A percentile compares a stretch with the other conserved stretches of the same genome.
phyloP scores from a whole-genome alignment of 2,888 invertebrate species.

The Drosophila mettleri region DNA sequence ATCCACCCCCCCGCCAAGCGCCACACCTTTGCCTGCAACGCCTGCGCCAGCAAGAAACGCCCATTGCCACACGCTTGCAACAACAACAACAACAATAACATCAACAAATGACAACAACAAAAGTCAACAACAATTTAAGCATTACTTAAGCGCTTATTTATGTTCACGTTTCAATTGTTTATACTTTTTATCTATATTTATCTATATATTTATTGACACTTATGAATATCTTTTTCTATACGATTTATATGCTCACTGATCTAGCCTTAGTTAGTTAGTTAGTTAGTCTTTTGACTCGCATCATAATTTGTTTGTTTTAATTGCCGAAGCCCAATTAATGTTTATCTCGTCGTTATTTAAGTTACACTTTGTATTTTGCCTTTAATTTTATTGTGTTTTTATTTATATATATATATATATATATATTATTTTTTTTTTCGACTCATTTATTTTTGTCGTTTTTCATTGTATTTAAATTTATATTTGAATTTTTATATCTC shows the following conservation, averaged over 20 bases:
- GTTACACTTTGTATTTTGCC: constrained; percentile 46
- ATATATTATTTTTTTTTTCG: too few relatives aligned
- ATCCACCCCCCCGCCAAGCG: too few relatives aligned
- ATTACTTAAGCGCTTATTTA: constrained; percentile 14
- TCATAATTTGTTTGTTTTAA: constrained; percentile 20
- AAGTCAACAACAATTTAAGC: background rate
- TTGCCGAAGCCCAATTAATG: constrained; percentile 26
- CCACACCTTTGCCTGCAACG: background rate
- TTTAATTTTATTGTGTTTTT: constrained; percentile 46
- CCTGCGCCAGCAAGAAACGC: constrained; percentile 9
- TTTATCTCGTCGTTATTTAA: constrained; percentile 20
- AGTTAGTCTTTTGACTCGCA: constrained; percentile 11
- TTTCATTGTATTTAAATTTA: constrained; percentile 3
- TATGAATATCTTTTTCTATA: background rate
- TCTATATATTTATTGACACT: background rate
- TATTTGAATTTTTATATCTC: constrained; percentile 4
- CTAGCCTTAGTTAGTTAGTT: constrained; percentile 17
- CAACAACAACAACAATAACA: constrained; percentile 8
- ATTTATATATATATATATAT: too few relatives aligned
- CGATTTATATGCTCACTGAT: constrained; percentile 16
- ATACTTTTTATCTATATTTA: background rate
- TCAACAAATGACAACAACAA: background rate
- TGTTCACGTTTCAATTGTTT: constrained; percentile 3
- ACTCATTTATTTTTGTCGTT: constrained; percentile 9
- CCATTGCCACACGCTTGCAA: constrained; percentile 22